phyloP scores from a whole-genome alignment of 2,113 vertebrate genomes.

The Sinocyclocheilus maitianheensis region DNA sequence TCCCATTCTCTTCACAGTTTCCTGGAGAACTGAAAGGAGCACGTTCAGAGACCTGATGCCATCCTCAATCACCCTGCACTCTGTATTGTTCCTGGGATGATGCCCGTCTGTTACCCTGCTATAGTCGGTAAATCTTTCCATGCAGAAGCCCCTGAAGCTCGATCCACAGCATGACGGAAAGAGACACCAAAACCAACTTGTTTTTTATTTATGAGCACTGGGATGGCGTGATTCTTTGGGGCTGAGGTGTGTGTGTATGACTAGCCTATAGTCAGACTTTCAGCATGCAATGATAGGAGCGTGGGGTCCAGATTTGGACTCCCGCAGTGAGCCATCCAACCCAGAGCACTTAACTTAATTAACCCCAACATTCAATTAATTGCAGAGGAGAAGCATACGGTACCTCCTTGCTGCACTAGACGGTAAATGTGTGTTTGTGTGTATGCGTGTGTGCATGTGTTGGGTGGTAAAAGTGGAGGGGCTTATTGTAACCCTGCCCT shows the following conservation, averaged over 20 bases:
- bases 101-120: not conserved
- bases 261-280: constrained; percentile 25
- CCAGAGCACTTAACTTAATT: constrained; percentile 58
- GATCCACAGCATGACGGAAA: constrained; percentile 47
- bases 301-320: constrained; percentile 21
- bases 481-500: constrained; percentile 7
- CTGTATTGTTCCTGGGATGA: constrained; percentile 37
- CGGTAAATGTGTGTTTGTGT: constrained; percentile 44
- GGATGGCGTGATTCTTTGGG: constrained; percentile 17
- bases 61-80: constrained; percentile 6
- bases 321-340: constrained; percentile 44
- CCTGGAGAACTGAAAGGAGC: constrained; percentile 26
- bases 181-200: constrained; percentile 20
- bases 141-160: constrained; percentile 37
- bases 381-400: constrained; percentile 7
- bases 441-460: constrained; percentile 41
- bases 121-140: constrained; percentile 28
- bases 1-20: constrained; percentile 11
- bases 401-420: constrained; percentile 38
- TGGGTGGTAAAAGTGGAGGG: constrained; percentile 4
- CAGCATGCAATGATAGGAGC: constrained; percentile 49
- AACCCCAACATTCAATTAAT: constrained; percentile 22
- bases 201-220: not conserved
- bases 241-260: constrained; percentile 23
- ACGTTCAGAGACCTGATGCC: constrained; percentile 5